Evolutionary conservation across 2,888 invertebrate genomes (phyloP), one percentile per base, ranked within the genome.

Genomic region (Macrosiphum euphorbiae): DNA sequence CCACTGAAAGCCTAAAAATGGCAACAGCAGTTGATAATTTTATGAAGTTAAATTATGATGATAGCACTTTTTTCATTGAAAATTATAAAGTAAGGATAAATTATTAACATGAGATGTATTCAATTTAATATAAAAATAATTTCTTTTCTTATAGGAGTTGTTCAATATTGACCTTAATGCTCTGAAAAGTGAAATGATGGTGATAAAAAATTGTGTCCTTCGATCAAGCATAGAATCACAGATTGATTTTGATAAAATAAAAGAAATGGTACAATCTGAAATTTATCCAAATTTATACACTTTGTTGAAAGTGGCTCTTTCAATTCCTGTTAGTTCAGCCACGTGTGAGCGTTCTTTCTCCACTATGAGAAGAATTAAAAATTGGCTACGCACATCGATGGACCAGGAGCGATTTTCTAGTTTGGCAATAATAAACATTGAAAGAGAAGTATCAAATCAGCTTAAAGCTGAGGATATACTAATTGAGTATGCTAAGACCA

Each of bases 71-170:
- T 50, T 87, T 87, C 50, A 87, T 87, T 87, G 50, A 87, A 87
- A 50, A 87, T n/a, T 87, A 87, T 61, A 61, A 67, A 67, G 88
- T 52, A 67, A 67, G 88, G 35, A 88, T 55, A 88, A 41, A 88
- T 88, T 88, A 88, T 55, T 67, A 55, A 88, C 24, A 41, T 88
- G 24, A 52, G 5, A 11, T 88, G 52, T 55, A 88, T 16, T 88
- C 35, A 88, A 88, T 88, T 88, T 88, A 88, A 26, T 88, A 55
- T 55, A 1, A 41, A 88, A 88, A 5, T 28, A 16, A 88, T 11
- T 88, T 41, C 0, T 55, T 88, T 88, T 88, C 88, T 88, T 41
- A 84, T 41, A 41, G 84, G 41, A 84, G 41, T 84, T 84, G 84
- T 84, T 84, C 3, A 84, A 84, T 84, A 84, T 84, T 26, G 41